Evolutionary conservation across 1,140 invertebrate genomes (phyloP), one percentile per base, ranked within the genome.

Genomic region (Adoxophyes honmai): DNA sequence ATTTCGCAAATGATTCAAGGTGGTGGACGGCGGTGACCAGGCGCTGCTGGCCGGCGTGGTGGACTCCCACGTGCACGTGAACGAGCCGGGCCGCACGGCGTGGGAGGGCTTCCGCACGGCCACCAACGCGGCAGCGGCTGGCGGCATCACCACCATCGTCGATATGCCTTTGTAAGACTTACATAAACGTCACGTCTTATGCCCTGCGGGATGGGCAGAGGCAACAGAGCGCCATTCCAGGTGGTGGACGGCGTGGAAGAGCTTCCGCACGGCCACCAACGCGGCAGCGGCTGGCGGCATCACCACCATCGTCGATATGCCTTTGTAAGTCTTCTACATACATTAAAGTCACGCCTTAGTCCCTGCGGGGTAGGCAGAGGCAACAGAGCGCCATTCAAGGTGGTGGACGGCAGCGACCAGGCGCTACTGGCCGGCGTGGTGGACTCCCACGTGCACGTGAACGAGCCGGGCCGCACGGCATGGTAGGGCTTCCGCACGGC

Each of bases 51-150:
- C 96, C 8, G 97, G 95, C 13, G 85, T 98, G 0, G 95, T 98
- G 36, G 96, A 98, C 86, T 92, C 96, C 0, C 96, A 98, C 76
- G 96, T 97, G 0, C 96, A 98, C 73, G 91, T 97, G 3, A 93
- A 97, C 65, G 96, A 97, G 80, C 96, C 96, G 0, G 96, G 96
- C 0, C 86, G 93, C 11, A 93, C 91, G 0, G 90, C 92, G 9
- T 94, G 93, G 93, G 94, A 95, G 82, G 94, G 94, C 4, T 95
- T 93, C 84, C 80, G 77, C 1, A 91, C 92, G 1, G 94, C 93
- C 8, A 95, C 94, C 6, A 88, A 81, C 66, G 93, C 94, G 4
- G 94, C 94, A 1, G 93, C 94, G 0, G 92, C 92, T 8, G 94
- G 93, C 4, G 94, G 94, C 8, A 91, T 94, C 28, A 95, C 94